Evolutionary conservation across 2,888 invertebrate species (phyloP).

Genomic region (Tiphia femorata): DNA sequence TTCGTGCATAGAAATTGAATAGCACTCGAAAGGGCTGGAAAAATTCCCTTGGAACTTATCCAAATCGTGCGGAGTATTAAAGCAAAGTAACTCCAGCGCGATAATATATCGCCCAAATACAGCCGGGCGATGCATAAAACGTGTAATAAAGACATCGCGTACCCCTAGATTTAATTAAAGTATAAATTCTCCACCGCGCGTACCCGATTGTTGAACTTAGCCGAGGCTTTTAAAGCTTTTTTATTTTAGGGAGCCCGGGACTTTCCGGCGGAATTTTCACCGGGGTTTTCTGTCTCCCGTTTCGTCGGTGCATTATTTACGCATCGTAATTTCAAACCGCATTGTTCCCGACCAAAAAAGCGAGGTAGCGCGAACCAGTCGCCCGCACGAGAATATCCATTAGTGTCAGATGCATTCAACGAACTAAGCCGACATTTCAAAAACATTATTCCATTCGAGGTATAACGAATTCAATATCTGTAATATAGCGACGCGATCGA

Average conservation of each 20-base stretch:
- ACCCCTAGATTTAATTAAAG: constrained; percentile 3
- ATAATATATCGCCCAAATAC: too few relatives aligned
- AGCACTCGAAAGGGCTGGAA: too few relatives aligned
- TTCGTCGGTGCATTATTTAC: constrained; percentile 12
- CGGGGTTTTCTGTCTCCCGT: background rate
- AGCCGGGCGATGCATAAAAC: too few relatives aligned
- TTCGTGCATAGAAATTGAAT: too few relatives aligned
- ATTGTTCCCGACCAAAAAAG: constrained; percentile 12
- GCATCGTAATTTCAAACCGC: constrained; percentile 13
- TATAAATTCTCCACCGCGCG: background rate
- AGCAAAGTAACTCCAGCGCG: too few relatives aligned
- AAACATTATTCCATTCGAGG: background rate
- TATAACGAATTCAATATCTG: too few relatives aligned
- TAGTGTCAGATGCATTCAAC: constrained; percentile 14
- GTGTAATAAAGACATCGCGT: too few relatives aligned
- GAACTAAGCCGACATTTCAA: background rate
- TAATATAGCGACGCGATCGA: too few relatives aligned
- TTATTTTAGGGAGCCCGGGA: background rate
- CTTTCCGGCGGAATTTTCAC: background rate
- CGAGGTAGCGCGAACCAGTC: constrained; percentile 4
- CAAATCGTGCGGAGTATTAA: too few relatives aligned
- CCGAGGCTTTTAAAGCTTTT: background rate
- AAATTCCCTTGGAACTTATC: too few relatives aligned
- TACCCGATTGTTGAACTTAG: background rate
- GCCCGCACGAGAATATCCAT: constrained; percentile 12